Percentiles rank a stretch among this genome's conserved stretches.
Conservation (phyloP, 2,113 vertebrate species). For the Odocoileus hemionus region DNA sequence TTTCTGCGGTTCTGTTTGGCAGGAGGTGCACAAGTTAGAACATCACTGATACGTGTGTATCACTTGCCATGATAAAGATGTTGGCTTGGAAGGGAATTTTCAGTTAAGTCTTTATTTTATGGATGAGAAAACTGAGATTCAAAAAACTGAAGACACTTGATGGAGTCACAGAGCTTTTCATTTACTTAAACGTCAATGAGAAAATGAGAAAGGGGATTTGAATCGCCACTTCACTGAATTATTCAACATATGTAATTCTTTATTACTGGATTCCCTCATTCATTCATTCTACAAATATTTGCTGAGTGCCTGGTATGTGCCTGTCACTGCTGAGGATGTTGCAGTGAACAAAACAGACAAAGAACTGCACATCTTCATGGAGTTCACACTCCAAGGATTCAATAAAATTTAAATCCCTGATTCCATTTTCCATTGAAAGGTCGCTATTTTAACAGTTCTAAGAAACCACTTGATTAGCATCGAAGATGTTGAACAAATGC, state of each 20-base stretch:
- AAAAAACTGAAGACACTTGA: not conserved
- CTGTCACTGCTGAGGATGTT: not conserved
- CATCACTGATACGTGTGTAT: not conserved
- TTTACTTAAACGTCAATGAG: not conserved
- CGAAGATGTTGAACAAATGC: not conserved
- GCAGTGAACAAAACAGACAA: not conserved
- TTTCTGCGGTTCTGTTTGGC: not conserved
- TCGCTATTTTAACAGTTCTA: not conserved
- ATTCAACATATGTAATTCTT: not conserved
- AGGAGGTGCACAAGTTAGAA: not conserved
- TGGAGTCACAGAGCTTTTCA: not conserved
- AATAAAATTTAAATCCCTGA: not conserved
- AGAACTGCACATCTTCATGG: fast-evolving
- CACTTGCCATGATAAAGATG: not conserved
- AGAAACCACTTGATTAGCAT: not conserved
- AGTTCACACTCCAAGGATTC: not conserved
- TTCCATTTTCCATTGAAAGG: not conserved
- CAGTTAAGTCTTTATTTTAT: not conserved
- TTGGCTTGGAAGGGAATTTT: not conserved
- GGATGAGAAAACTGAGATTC: not conserved
- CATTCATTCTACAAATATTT: not conserved
- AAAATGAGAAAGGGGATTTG: not conserved
- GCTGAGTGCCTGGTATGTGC: too few relatives aligned
- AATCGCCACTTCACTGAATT: not conserved
- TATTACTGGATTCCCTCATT: not conserved